Conservation (phyloP, 2,888 invertebrate species). For the Eristalinus sepulchralis region DNA sequence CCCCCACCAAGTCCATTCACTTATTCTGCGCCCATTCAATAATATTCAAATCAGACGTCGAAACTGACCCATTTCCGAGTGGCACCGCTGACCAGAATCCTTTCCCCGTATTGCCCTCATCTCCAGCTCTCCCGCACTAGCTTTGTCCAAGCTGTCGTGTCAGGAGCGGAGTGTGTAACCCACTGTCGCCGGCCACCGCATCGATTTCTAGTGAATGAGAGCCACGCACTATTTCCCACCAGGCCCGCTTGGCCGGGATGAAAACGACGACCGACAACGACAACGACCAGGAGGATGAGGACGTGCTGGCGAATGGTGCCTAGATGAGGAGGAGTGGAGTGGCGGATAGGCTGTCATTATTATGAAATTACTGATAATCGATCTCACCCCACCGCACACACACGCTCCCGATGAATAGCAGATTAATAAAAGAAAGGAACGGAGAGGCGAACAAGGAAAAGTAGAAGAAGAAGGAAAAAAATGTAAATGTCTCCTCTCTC, state of each 20-base stretch:
- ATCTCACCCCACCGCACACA: conserved; percentile 40
- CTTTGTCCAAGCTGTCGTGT: conserved; percentile 39
- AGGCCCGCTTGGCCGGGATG: neutral
- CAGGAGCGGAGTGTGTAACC: conserved; percentile 10
- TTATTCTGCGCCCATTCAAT: conserved; percentile 45
- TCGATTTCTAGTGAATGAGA: conserved; percentile 68
- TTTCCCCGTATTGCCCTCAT: conserved; percentile 32
- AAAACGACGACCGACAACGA: neutral
- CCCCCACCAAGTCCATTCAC: neutral
- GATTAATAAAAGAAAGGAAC: conserved; percentile 59
- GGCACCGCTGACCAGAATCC: conserved; percentile 54
- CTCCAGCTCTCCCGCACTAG: neutral
- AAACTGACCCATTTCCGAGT: conserved; percentile 60
- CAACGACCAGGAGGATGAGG: neutral
- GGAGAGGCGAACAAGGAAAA: neutral
- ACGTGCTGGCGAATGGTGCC: conserved; percentile 9
- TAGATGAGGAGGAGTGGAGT: neutral
- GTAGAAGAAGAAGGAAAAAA: conserved; percentile 46
- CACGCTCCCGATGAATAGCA: conserved; percentile 40
- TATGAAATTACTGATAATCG: conserved; percentile 71
- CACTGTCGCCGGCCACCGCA: conserved; percentile 34
- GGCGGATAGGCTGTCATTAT: conserved; percentile 64
- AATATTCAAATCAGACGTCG: conserved; percentile 61
- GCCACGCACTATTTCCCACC: conserved; percentile 61
- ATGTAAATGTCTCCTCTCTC: conserved; percentile 66